These are phyloP conservation scores for Pogona vitticeps DNA, from an alignment of 2,113 vertebrate species.

Conservation along the genomic window DNA sequence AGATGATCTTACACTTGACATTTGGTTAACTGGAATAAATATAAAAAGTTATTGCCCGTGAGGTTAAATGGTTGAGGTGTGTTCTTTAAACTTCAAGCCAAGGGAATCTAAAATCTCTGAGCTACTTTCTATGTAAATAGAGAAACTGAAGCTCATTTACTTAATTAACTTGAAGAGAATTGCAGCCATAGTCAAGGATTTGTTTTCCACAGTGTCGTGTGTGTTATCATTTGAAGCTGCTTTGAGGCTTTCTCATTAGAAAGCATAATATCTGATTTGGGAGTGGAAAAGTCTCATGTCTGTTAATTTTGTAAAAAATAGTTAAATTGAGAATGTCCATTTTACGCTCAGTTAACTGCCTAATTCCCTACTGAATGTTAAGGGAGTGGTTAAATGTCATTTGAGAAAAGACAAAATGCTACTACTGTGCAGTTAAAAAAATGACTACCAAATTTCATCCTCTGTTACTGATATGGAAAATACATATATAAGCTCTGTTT, in stretches of 20 bases:
- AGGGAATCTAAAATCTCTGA: constrained; percentile 45
- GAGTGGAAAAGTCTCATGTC: not conserved
- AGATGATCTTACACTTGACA: not conserved
- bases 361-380: constrained; percentile 1
- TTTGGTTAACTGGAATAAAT: constrained; percentile 7
- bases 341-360: not conserved
- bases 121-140: constrained; percentile 22
- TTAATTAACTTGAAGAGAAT: constrained; percentile 38
- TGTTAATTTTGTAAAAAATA: not conserved
- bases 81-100: constrained; percentile 19
- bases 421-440: not conserved
- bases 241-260: rapidly evolving
- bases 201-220: constrained; percentile 14
- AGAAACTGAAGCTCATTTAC: constrained; percentile 10
- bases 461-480: not conserved
- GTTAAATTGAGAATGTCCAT: not conserved
- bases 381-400: not conserved
- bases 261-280: not conserved
- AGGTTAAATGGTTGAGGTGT: constrained; percentile 41
- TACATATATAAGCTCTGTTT: not conserved
- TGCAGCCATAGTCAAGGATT: not conserved
- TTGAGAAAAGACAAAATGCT: not conserved
- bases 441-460: not conserved
- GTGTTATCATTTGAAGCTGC: not conserved
- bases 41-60: constrained; percentile 30